phyloP scores from a whole-genome alignment of 2,113 vertebrate genomes.

The Poeciliopsis prolifica region DNA sequence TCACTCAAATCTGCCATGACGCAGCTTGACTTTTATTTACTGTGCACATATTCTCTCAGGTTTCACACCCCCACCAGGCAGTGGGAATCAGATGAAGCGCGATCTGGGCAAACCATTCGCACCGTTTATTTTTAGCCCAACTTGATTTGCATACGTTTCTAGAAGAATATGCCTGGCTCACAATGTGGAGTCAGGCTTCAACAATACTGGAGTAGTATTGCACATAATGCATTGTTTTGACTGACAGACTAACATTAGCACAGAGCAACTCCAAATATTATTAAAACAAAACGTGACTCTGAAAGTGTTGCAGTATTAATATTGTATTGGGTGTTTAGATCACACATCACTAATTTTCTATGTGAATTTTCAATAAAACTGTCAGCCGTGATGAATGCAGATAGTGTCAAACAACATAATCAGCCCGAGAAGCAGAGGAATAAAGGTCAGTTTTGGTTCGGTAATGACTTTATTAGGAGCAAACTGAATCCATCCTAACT shows the following conservation, averaged over 20 bases:
- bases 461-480: constrained; percentile 27
- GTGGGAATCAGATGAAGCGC: constrained; percentile 21
- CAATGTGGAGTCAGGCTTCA: constrained; percentile 5
- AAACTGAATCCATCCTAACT: constrained; percentile 20
- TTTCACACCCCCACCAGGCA: not conserved
- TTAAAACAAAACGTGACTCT: constrained; percentile 13
- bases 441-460: constrained; percentile 29
- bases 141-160: constrained; percentile 39
- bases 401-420: constrained; percentile 52
- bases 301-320: constrained; percentile 10
- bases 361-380: constrained; percentile 54
- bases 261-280: constrained; percentile 40
- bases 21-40: not conserved
- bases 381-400: constrained; percentile 55
- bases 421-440: constrained; percentile 42
- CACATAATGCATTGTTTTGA: constrained; percentile 28
- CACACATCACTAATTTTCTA: constrained; percentile 29
- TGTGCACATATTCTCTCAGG: constrained; percentile 5
- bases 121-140: constrained; percentile 37
- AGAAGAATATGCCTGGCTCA: constrained; percentile 4
- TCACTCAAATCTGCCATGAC: not conserved
- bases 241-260: constrained; percentile 22
- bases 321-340: constrained; percentile 27
- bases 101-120: constrained; percentile 12
- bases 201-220: constrained; percentile 13